Percentiles rank a stretch among this genome's conserved stretches.
Evolutionary conservation across 2,113 vertebrate genomes (phyloP).

Genomic region (Oreotragus oreotragus): DNA sequence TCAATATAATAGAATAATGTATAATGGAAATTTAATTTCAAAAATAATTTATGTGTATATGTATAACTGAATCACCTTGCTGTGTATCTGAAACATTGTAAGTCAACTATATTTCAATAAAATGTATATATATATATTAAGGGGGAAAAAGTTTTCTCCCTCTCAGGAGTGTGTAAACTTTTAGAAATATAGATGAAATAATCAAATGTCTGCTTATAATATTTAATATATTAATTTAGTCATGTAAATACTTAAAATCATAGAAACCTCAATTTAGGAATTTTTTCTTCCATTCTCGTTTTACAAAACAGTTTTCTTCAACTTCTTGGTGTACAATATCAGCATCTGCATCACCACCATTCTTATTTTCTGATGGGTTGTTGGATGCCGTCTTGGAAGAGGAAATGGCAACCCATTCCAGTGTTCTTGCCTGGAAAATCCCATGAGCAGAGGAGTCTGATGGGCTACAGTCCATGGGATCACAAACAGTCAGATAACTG

Average conservation of each 20-base stretch:
- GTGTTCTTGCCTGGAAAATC: background rate
- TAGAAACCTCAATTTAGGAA: background rate
- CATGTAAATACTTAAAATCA: background rate
- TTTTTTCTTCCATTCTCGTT: background rate
- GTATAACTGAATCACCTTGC: background rate
- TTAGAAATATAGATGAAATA: background rate
- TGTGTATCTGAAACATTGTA: background rate
- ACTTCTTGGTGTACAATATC: background rate
- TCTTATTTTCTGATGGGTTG: background rate
- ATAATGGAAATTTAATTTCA: background rate
- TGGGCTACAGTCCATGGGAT: background rate
- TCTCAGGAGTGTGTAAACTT: background rate
- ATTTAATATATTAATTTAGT: background rate
- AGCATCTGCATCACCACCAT: background rate
- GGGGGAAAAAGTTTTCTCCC: background rate
- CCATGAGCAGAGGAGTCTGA: background rate
- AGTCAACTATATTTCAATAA: background rate
- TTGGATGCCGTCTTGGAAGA: background rate
- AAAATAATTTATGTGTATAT: background rate
- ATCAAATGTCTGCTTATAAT: background rate
- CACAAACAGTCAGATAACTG: background rate
- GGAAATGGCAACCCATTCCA: background rate
- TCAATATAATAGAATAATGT: background rate
- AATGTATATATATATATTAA: background rate
- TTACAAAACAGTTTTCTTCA: background rate